Percentiles rank a stretch among this genome's conserved stretches.
Conservation (phyloP, 2,113 vertebrate genomes). For the Etheostoma cragini region DNA sequence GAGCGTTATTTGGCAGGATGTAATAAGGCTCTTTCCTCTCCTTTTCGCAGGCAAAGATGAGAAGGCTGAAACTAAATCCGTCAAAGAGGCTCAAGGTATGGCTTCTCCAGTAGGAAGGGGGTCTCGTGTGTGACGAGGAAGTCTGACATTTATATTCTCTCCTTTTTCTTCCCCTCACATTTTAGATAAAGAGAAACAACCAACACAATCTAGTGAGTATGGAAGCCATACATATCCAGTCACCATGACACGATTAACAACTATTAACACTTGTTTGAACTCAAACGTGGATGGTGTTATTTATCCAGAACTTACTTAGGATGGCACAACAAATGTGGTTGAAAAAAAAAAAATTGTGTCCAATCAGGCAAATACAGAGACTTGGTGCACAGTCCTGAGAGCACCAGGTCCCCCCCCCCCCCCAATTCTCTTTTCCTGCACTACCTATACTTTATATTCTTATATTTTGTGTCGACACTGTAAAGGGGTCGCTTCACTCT, state of each 20-base stretch:
- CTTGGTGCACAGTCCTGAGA: too few species aligned
- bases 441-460: too few species aligned
- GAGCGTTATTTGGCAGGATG: slow-evolving; percentile 26
- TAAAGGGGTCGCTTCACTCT: too few species aligned
- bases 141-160: background rate
- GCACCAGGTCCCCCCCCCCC: too few species aligned
- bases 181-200: slow-evolving; percentile 68
- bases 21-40: slow-evolving; percentile 24
- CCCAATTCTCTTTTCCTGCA: too few species aligned
- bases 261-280: background rate
- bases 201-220: slow-evolving; percentile 71
- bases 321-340: too few species aligned
- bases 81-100: slow-evolving; percentile 69
- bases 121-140: background rate
- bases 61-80: slow-evolving; percentile 55
- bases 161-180: background rate
- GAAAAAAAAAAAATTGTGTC: too few species aligned
- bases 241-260: background rate
- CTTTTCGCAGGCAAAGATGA: slow-evolving; percentile 55
- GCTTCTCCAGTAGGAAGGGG: background rate
- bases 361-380: too few species aligned
- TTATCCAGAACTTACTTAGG: background rate
- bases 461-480: too few species aligned
- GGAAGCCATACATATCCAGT: background rate
- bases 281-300: background rate